phyloP scores from a whole-genome alignment of 2,113 vertebrate genomes.

The Sus scrofa region DNA sequence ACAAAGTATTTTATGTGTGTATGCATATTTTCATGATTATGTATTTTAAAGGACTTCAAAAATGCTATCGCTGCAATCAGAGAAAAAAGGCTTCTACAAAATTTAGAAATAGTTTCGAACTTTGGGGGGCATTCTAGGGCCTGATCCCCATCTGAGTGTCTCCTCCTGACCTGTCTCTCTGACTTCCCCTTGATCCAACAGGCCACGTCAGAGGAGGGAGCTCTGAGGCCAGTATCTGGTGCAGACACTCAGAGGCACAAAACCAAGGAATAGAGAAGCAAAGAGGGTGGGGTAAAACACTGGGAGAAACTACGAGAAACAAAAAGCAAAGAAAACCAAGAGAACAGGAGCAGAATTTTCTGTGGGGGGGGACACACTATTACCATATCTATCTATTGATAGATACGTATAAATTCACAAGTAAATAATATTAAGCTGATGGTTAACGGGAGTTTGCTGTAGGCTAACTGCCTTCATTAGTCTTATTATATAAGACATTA shows the following conservation, averaged over 20 bases:
- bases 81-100: neutral
- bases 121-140: too few relatives aligned
- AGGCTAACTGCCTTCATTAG: neutral
- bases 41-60: neutral
- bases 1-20: neutral
- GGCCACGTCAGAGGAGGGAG: fast-evolving
- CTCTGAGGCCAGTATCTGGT: neutral
- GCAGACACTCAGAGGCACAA: neutral
- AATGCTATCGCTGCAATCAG: neutral
- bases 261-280: neutral
- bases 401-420: neutral
- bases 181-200: neutral
- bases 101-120: neutral
- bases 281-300: neutral
- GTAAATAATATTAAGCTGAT: neutral
- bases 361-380: neutral
- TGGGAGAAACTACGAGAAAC: neutral
- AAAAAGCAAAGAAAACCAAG: neutral
- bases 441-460: neutral
- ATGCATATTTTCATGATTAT: neutral
- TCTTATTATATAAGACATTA: neutral
- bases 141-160: fast-evolving
- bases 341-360: neutral
- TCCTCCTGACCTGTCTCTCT: fast-evolving
- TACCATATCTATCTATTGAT: neutral